Conservation (phyloP, 2,113 vertebrate species). For the Halcyon senegalensis region DNA sequence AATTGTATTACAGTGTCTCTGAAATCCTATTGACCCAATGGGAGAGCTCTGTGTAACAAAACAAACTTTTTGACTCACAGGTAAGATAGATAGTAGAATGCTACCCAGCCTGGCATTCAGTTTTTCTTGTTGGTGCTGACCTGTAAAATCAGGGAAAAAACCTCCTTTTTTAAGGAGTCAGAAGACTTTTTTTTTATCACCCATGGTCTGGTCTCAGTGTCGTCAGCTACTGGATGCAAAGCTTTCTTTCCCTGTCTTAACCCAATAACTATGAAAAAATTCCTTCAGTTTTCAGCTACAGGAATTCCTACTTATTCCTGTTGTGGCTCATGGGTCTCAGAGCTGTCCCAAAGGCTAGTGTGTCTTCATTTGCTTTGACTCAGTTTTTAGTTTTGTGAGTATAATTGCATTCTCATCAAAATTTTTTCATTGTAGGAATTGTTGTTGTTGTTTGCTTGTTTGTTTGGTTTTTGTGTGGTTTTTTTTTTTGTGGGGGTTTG, state of each 20-base stretch:
- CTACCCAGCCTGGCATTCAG: not conserved
- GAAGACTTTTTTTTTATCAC: not conserved
- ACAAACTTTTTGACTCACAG: not conserved
- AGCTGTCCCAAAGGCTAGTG: not conserved
- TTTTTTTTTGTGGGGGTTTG: not conserved
- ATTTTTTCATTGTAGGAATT: not conserved
- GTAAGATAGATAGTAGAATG: not conserved
- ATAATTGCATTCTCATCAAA: not conserved
- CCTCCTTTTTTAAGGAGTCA: not conserved
- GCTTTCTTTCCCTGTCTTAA: not conserved
- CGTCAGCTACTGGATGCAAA: not conserved
- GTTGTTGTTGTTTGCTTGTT: not conserved
- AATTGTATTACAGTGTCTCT: not conserved
- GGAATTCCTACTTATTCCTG: not conserved
- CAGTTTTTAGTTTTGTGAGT: not conserved
- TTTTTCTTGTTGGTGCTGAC: not conserved
- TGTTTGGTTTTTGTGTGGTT: not conserved
- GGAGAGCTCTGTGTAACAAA: not conserved
- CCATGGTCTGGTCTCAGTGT: not conserved
- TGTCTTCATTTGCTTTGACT: not conserved
- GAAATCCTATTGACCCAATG: not conserved
- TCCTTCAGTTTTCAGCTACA: not conserved
- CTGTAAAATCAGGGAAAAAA: not conserved
- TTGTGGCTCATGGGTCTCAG: not conserved
- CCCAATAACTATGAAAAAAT: not conserved